phyloP scores from a whole-genome alignment of 2,797 vertebrate genomes.

The Leptoclinus maculatus region DNA sequence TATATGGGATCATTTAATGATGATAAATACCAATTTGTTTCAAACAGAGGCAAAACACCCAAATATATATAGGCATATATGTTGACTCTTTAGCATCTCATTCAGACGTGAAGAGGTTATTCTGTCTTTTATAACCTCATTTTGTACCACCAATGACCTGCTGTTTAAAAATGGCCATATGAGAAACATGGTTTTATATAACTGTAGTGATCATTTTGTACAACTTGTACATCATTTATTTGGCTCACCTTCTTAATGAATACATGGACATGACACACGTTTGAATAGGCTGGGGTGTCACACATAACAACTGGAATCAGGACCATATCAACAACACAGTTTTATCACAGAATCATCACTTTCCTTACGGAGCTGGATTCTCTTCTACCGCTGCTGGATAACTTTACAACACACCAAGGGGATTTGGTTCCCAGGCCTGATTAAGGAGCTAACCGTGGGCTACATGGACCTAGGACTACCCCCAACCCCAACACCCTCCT shows the following conservation, averaged over 20 bases:
- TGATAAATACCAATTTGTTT: background rate
- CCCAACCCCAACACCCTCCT: conserved; percentile 31
- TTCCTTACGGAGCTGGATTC: conserved; percentile 14
- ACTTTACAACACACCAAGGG: conserved; percentile 28
- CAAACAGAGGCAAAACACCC: background rate
- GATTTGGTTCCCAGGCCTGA: conserved; percentile 53
- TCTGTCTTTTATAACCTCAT: background rate
- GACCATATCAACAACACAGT: background rate
- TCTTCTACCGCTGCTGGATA: conserved; percentile 8
- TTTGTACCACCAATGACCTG: background rate
- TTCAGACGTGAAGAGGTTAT: background rate
- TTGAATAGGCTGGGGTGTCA: background rate
- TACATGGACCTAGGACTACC: conserved; percentile 49
- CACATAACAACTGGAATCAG: background rate
- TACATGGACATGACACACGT: background rate
- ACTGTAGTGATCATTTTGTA: background rate
- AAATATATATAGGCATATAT: background rate
- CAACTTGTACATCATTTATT: background rate
- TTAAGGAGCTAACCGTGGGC: conserved; percentile 65
- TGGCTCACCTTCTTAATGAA: background rate
- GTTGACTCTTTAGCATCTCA: background rate
- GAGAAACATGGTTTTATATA: background rate
- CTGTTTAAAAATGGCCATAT: background rate
- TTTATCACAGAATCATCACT: background rate
- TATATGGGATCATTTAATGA: background rate